These are phyloP conservation scores for Aegotheles bennettii DNA, from an alignment of 2,113 vertebrate genomes.

Conservation along the genomic window DNA sequence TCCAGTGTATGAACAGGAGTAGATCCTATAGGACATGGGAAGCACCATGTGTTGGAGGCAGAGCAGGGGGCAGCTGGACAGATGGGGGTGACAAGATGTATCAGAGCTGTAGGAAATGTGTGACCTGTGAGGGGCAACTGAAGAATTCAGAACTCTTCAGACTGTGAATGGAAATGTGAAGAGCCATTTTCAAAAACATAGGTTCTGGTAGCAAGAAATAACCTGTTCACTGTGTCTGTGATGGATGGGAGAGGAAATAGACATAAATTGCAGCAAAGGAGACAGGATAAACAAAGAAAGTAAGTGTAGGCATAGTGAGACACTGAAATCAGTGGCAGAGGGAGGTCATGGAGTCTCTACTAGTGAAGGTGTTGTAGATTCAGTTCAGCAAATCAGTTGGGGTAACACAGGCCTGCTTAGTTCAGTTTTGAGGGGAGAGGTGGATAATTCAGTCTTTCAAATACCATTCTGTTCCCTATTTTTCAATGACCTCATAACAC, in stretches of 20 bases:
- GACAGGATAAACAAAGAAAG: not conserved
- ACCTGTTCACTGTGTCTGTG: not conserved
- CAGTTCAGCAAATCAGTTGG: not conserved
- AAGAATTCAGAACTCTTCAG: not conserved
- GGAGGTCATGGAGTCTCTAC: not conserved
- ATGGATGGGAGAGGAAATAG: not conserved
- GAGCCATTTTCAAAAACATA: not conserved
- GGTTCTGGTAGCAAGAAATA: not conserved
- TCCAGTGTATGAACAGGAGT: not conserved
- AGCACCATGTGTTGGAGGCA: not conserved
- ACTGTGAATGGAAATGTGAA: not conserved
- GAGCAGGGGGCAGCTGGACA: not conserved
- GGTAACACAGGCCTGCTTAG: not conserved
- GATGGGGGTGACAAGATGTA: rapidly evolving
- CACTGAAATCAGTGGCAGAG: not conserved
- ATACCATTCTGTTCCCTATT: not conserved
- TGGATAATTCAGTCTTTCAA: not conserved
- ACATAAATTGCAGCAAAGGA: not conserved
- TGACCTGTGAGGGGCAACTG: not conserved
- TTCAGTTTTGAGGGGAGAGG: not conserved
- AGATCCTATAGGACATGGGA: not conserved
- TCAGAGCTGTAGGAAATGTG: not conserved
- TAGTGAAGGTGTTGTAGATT: not conserved
- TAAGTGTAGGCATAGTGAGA: not conserved
- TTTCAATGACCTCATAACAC: not conserved